A percentile compares a stretch with the other conserved stretches of the same genome.
These are phyloP conservation scores for Drosophila anomelani DNA, from an alignment of 2,888 invertebrate genomes.

Conservation along the genomic window DNA sequence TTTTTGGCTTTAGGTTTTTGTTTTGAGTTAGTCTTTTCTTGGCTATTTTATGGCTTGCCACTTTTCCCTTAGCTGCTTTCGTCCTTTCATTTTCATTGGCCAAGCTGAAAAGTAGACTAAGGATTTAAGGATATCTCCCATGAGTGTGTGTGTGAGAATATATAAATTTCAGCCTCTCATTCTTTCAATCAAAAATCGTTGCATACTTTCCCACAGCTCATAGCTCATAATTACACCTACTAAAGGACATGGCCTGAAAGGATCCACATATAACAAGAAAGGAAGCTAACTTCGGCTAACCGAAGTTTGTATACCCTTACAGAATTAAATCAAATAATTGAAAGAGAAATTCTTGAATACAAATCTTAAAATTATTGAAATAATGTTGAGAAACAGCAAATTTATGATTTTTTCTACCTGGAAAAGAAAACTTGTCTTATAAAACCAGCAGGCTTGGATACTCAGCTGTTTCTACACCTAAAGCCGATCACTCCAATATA, in stretches of 20 bases:
- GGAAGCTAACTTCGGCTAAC: too few species aligned
- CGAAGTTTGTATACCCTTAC: too few species aligned
- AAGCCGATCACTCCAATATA: too few species aligned
- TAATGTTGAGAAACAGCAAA: too few species aligned
- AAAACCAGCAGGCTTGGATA: too few species aligned
- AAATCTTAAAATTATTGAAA: too few species aligned
- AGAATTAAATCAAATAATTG: too few species aligned
- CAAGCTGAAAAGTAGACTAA: slow-evolving; percentile 33
- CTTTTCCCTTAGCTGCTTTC: slow-evolving; percentile 5
- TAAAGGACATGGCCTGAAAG: slow-evolving; percentile 1
- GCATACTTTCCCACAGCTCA: slow-evolving; percentile 4
- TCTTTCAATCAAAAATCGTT: slow-evolving; percentile 25
- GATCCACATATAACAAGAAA: not conserved
- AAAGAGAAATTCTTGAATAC: too few species aligned
- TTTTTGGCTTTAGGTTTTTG: not conserved
- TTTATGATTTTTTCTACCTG: too few species aligned
- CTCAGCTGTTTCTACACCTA: too few species aligned
- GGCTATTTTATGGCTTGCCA: slow-evolving; percentile 22
- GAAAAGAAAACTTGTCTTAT: too few species aligned
- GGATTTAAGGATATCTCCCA: slow-evolving; percentile 55
- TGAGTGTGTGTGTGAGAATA: slow-evolving; percentile 21
- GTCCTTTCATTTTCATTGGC: slow-evolving; percentile 5
- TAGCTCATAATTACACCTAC: slow-evolving; percentile 39
- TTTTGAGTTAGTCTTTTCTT: slow-evolving; percentile 32
- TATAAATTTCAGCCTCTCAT: slow-evolving; percentile 1